Evolutionary conservation across 2,113 vertebrate genomes (phyloP).

Genomic region (Romanogobio albipinnatus): DNA sequence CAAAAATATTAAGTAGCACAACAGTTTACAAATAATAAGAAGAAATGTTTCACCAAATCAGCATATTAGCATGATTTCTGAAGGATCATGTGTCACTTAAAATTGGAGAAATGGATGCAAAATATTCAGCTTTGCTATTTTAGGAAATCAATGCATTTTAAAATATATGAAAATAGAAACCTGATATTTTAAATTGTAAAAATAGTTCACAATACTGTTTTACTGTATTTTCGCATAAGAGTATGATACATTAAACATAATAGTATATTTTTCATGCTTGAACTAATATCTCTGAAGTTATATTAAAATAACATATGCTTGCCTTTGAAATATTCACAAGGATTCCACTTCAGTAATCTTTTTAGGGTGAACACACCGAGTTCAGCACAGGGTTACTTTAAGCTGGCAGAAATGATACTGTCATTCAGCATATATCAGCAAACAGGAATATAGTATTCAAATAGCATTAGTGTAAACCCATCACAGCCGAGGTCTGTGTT

Average conservation of each 20-base stretch:
- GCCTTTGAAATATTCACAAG: background rate
- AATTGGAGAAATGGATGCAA: background rate
- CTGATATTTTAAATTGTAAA: background rate
- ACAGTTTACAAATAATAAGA: background rate
- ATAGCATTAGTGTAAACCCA: constrained; percentile 7
- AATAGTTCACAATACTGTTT: background rate
- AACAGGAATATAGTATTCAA: constrained; percentile 20
- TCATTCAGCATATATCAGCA: background rate
- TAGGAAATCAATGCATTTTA: background rate
- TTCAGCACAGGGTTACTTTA: constrained; percentile 10
- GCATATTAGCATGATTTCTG: background rate
- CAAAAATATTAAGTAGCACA: background rate
- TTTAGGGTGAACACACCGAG: background rate
- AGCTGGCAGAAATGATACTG: background rate
- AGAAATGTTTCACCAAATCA: background rate
- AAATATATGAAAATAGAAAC: background rate
- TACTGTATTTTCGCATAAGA: background rate
- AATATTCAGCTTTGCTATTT: background rate
- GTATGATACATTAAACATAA: background rate
- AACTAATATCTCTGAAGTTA: background rate
- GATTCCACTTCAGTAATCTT: background rate
- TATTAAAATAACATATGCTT: background rate
- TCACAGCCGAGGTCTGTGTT: background rate
- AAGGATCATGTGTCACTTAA: background rate
- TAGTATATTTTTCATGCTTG: background rate